Evolutionary conservation across 2,888 invertebrate species (phyloP), one percentile per base, ranked within the genome.

Genomic region (Reticulitermes lucifugus): DNA sequence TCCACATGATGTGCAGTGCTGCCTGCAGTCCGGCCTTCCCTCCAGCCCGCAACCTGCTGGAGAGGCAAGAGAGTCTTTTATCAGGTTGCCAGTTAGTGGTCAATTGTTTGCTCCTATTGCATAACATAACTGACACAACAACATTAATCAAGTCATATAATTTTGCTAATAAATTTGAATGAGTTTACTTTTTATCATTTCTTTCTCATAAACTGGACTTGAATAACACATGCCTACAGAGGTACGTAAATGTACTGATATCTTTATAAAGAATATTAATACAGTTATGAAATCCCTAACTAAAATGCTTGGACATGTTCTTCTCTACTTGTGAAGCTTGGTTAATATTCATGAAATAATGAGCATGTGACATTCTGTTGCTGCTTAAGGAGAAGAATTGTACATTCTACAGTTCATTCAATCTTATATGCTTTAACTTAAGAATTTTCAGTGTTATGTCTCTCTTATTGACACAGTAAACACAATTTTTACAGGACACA

Each of bases 31-130:
- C 25, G 21, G 65, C 25, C 65, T 25, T 25, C 65, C 25, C n/a
- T 65, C 65, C 65, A 65, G 65, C 25, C 65, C 22, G 51, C 18
- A 55, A 79, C 79, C 79, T 79, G 79, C 79, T 51, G 79, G 79
- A 79, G 79, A 79, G 79, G 79, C 79, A 79, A 79, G 79, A 79
- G 65, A 65, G 55, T 55, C 65, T 65, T 35, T 35, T 25, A 65
- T 65, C n/a, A 65, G 65, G 25, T 25, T 65, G 65, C 65, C 65
- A n/a, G 65, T 65, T 65, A 65, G 4, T n/a, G 9, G n/a, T 65
- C 65, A 25, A 12, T 25, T 10, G n/a, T 18, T 65, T 65, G 65
- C 9, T 65, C 65, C 25, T 65, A 65, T 6, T 65, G 25, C 65
- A 65, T n/a, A 65, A 65, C 25, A n/a, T 65, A 25, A 65, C 6